Conservation (phyloP, 2,797 vertebrate species). For the Hylomyscus alleni region DNA sequence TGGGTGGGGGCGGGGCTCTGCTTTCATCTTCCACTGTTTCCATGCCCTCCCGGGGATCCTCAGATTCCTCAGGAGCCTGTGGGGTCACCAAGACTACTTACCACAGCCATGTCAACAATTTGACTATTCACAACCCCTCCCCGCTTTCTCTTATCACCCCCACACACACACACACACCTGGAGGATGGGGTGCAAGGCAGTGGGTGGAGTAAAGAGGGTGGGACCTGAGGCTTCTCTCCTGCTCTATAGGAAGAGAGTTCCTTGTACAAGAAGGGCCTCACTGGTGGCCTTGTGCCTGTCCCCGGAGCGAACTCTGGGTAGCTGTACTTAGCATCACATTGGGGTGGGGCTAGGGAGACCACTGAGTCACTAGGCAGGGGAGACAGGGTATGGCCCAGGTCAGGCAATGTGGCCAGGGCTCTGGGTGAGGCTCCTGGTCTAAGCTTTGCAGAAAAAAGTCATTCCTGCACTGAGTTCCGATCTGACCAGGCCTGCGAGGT, state of each 20-base stretch:
- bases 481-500: not conserved
- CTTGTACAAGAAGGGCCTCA: not conserved
- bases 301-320: fast-evolving
- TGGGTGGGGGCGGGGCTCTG: not conserved
- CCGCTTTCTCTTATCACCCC: not conserved
- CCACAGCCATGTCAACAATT: not conserved
- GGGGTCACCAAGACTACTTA: not conserved
- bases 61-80: not conserved
- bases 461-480: not conserved
- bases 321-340: not conserved
- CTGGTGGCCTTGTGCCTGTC: not conserved
- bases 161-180: no score
- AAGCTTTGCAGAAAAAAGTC: not conserved
- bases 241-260: not conserved
- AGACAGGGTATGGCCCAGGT: not conserved
- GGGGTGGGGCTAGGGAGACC: not conserved
- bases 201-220: fast-evolving
- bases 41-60: not conserved
- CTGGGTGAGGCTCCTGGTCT: not conserved
- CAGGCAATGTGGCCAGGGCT: no score
- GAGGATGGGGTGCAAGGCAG: not conserved
- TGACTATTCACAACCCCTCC: conserved; percentile 8
- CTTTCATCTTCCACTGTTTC: not conserved
- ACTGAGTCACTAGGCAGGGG: not conserved
- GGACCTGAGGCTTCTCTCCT: not conserved